A percentile compares a stretch with the other conserved stretches of the same genome.
These are phyloP conservation scores for Pseudorectes ferrugineus DNA, from an alignment of 2,113 vertebrate species.

Conservation along the genomic window DNA sequence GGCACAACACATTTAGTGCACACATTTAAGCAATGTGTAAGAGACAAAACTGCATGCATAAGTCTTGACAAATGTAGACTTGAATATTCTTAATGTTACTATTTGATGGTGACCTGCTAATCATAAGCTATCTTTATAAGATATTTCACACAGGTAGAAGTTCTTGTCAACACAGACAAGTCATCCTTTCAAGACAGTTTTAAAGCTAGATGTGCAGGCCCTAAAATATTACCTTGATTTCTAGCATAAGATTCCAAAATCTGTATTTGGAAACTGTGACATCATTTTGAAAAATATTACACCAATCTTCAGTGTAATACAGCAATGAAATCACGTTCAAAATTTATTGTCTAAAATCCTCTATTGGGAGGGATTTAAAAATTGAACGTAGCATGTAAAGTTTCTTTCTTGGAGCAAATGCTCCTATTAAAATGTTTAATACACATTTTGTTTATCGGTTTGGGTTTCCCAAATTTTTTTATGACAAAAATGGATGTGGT, in stretches of 20 bases:
- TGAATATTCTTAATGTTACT: constrained; percentile 72
- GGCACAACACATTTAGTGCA: constrained; percentile 71
- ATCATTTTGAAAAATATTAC: constrained; percentile 45
- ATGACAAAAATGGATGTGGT: not conserved
- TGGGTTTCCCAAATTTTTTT: not conserved
- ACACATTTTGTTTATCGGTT: not conserved
- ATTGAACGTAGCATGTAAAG: not conserved
- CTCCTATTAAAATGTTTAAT: constrained; percentile 6
- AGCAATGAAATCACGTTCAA: constrained; percentile 63
- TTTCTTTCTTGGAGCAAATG: constrained; percentile 52
- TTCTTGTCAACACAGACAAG: constrained; percentile 67
- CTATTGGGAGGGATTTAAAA: constrained; percentile 21
- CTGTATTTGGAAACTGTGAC: constrained; percentile 50
- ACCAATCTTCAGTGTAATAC: constrained; percentile 48
- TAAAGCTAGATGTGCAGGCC: constrained; percentile 62
- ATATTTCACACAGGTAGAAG: constrained; percentile 67
- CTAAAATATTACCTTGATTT: constrained; percentile 55
- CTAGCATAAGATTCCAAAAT: constrained; percentile 59
- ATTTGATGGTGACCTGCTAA: constrained; percentile 72
- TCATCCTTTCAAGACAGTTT: constrained; percentile 49
- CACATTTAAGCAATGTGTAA: constrained; percentile 67
- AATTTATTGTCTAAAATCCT: constrained; percentile 50
- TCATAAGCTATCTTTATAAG: constrained; percentile 77
- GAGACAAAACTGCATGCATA: constrained; percentile 67
- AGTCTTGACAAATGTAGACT: constrained; percentile 67